Conservation (phyloP, 2,113 vertebrate species). For the Gymnorhina tibicen region DNA sequence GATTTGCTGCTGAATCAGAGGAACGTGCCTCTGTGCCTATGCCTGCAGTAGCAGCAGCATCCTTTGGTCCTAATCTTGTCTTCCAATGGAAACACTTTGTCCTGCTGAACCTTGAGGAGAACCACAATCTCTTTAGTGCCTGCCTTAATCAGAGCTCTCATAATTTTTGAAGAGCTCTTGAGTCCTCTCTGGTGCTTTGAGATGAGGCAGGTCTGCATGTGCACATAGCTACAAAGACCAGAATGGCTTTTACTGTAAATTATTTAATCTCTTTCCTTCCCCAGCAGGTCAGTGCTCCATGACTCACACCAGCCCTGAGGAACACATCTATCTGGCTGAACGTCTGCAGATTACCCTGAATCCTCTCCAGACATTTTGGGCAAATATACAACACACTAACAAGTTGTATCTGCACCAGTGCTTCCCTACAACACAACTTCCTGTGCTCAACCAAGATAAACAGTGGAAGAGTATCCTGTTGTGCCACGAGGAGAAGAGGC, state of each 20-base stretch:
- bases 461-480: neutral
- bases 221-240: neutral
- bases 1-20: neutral
- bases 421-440: neutral
- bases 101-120: neutral
- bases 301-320: constrained; percentile 18
- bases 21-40: neutral
- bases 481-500: neutral
- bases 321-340: neutral
- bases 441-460: neutral
- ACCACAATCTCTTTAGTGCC: neutral
- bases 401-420: neutral
- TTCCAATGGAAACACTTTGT: neutral
- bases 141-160: neutral
- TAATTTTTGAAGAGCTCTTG: neutral
- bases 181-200: neutral
- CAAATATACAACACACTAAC: neutral
- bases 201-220: neutral
- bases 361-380: neutral
- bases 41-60: neutral
- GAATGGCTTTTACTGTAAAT: constrained; percentile 22
- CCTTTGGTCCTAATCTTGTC: neutral
- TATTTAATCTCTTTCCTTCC: constrained; percentile 16
- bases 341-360: neutral
- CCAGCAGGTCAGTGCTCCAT: neutral